Base-by-base conservation (phyloP, 2,888 invertebrate genomes). In the Cinara cedri region DNA sequence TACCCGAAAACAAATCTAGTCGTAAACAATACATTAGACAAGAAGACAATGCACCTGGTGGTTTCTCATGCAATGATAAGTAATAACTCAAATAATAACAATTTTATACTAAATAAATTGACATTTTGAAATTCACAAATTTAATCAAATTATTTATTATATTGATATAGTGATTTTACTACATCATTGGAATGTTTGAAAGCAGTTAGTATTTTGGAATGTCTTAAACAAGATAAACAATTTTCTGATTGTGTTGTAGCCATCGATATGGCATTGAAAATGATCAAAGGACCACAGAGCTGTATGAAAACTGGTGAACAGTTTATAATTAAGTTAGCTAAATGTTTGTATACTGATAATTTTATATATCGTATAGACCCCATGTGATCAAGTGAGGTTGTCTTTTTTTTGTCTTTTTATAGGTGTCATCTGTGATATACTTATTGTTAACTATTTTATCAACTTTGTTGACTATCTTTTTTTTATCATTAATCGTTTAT, bases 211-310 rank as follows among this genome's bases (percentile, higher is more conserved):
- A 83, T 84, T 55, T 83, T 88, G 55, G 87, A 88, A 82, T 84
- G 84, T 16, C 84, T 88, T 26, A 81, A 85, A 60, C 81, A 83
- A 14, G 87, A 86, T 81, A 87, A 87, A 81, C 86, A 87, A 78
- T 88, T 87, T 82, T 82, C 84, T 3, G 87, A 87, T 49, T 82
- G 87, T 9, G 85, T 85, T 78, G 84, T 85, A 44, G 85, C 86
- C 49, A 84, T 87, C 24, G 87, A 88, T 81, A 84, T 85, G 70
- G 85, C 87, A 19, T 84, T 87, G 13, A 84, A 85, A 70, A 84
- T 86, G 13, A 89, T 89, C 82, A 87, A 88, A 83, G 88, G 88
- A 83, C 87, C 89, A 10, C 86, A 86, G 57, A 89, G 89, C 85
- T 89, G 89, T 0, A 84, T 89, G 78, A 88, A 89, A 83, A 89